Conservation (phyloP, 2,888 invertebrate genomes). For the Tenthredo notha region DNA sequence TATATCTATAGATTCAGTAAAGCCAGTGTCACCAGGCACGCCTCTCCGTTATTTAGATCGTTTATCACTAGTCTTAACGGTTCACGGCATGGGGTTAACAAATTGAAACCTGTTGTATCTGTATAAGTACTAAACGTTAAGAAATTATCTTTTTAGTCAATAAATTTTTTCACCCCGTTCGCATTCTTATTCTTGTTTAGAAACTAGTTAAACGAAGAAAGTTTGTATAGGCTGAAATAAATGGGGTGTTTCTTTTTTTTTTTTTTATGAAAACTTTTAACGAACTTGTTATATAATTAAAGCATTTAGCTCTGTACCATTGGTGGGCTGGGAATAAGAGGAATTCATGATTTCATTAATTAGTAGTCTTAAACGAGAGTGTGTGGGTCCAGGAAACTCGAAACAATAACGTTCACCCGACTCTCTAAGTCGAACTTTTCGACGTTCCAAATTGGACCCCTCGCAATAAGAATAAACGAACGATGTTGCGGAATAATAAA, state of each 20-base stretch:
- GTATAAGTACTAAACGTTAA: neutral
- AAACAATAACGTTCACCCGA: conserved; percentile 12
- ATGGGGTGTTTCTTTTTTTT: conserved; percentile 40
- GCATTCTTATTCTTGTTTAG: neutral
- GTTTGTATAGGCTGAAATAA: neutral
- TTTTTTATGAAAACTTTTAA: conserved; percentile 69
- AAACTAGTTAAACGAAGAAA: neutral
- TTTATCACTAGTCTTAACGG: conserved; percentile 33
- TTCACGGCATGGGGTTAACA: conserved; percentile 15
- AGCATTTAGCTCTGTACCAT: neutral
- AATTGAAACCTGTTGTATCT: conserved; percentile 43
- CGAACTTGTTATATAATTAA: conserved; percentile 66
- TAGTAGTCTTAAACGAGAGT: conserved; percentile 29
- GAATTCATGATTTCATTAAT: conserved; percentile 34
- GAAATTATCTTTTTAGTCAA: conserved; percentile 1
- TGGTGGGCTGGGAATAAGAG: neutral
- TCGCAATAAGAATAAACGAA: conserved; percentile 10
- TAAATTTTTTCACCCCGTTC: conserved; percentile 5
- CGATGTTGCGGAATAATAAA: conserved; percentile 18
- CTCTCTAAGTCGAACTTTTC: neutral
- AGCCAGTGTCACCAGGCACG: conserved; percentile 25
- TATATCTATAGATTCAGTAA: conserved; percentile 34
- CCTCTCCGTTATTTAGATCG: conserved; percentile 44
- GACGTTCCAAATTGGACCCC: neutral
- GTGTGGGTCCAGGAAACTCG: conserved; percentile 15